Base-by-base conservation (phyloP, 2,888 invertebrate species). In the Mesochorus sp. region DNA sequence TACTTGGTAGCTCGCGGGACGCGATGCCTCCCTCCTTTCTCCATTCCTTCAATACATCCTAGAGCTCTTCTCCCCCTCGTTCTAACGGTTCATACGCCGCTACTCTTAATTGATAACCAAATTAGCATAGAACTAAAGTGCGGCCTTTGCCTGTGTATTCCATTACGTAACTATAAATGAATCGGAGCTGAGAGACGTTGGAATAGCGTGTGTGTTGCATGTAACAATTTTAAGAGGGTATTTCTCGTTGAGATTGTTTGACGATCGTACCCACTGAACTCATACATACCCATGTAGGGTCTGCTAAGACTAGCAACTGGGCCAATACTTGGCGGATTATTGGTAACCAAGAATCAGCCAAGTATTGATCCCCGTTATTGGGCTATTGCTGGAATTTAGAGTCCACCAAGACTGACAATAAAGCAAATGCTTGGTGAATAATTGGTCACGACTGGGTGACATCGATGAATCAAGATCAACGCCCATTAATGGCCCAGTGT, bases 51-150 rank as follows among this genome's bases (percentile, higher is more conserved):
- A 28, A 24, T 55, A 28, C 55, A 17, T 17, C 26, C 17, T n/a
- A n/a, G n/a, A n/a, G n/a, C n/a, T n/a, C n/a, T n/a, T 53, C 37
- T 42, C 37, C 72, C 42, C 47, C 26, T 28, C 24, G 4, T 74
- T 42, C 75, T 62, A 75, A 76, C 76, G 71, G 71, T 71, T 37
- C 71, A 37, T 37, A n/a, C 26, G n/a, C 39, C 49, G 42, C 28
- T 64, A 59, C 76, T 62, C 73, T 73, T 77, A 77, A 77, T 77
- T 77, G 72, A 77, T 73, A 77, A 71, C 44, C 72, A 53, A 75
- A 68, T 78, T 74, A 77, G 68, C 74, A 68, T 77, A 61, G 61
- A 59, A 59, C 66, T 5, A 5, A 73, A 47, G 62, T 47, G 19
- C 34, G 44, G 21, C 26, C 44, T 10, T 21, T 37, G 21, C 5